These are phyloP conservation scores for Hexactinellida sp. DNA, from an alignment of 37 sponge, comb jelly and placozoan genomes.

Conservation along the genomic window DNA sequence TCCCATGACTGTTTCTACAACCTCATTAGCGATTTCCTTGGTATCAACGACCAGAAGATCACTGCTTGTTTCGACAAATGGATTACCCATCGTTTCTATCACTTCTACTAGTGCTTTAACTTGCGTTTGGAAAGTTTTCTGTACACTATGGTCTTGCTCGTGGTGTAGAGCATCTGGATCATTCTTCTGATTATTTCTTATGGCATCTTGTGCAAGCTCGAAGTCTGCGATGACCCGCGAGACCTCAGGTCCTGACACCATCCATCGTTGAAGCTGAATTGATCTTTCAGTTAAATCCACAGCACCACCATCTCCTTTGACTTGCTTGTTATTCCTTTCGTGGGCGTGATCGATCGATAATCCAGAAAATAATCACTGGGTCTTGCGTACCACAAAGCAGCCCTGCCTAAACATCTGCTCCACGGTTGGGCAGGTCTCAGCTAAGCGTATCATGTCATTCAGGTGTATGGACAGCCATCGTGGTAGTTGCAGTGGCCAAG, in stretches of 20 bases:
- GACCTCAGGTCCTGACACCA: neutral
- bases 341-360: neutral
- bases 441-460: neutral
- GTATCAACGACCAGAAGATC: neutral
- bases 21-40: neutral
- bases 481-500: neutral
- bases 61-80: neutral
- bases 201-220: neutral
- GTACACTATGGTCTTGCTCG: neutral
- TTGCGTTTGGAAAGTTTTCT: neutral
- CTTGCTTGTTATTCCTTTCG: neutral
- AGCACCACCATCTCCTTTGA: neutral
- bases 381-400: too few species aligned
- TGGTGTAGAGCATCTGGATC: neutral
- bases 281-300: neutral
- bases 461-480: neutral
- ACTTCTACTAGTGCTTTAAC: neutral
- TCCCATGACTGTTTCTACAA: neutral
- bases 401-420: too few species aligned
- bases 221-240: neutral
- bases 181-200: neutral
- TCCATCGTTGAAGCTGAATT: neutral
- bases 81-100: neutral
- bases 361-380: neutral
- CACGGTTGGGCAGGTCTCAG: neutral